A percentile compares a stretch with the other conserved stretches of the same genome.
Evolutionary conservation across 2,797 vertebrate genomes (phyloP).

Genomic region (Synaphobranchus kaupii): DNA sequence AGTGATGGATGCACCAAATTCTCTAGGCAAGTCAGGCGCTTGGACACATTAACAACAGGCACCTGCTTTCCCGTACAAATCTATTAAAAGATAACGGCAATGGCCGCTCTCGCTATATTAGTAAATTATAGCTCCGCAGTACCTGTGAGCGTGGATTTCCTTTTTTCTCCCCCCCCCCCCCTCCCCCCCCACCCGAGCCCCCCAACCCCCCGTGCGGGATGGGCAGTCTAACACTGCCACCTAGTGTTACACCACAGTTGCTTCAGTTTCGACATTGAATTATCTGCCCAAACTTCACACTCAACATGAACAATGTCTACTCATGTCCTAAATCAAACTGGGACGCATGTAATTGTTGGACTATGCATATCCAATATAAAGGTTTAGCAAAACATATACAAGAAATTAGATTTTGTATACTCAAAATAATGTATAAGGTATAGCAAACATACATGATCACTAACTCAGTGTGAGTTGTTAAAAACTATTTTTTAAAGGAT

Average conservation of each 20-base stretch:
- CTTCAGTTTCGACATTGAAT: background rate
- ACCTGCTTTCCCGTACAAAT: conserved; percentile 84
- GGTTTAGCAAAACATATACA: background rate
- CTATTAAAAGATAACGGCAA: conserved; percentile 87
- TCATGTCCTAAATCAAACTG: background rate
- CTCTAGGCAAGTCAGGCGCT: conserved; percentile 82
- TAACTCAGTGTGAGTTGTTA: background rate
- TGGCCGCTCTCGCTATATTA: conserved; percentile 75
- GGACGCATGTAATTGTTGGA: background rate
- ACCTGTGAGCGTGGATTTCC: conserved; percentile 53
- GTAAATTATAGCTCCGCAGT: conserved; percentile 80
- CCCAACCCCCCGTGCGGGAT: conserved; percentile 31
- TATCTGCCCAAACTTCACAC: background rate
- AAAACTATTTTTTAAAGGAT: too few relatives aligned
- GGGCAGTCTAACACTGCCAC: conserved; percentile 84
- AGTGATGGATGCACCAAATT: conserved; percentile 83
- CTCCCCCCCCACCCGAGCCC: background rate
- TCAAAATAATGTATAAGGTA: too few relatives aligned
- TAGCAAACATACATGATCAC: too few relatives aligned
- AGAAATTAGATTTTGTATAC: too few relatives aligned
- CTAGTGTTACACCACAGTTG: conserved; percentile 66
- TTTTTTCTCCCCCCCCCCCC: conserved; percentile 33
- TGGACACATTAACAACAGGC: conserved; percentile 84
- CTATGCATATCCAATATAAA: background rate
- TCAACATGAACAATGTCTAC: background rate